A percentile compares a stretch with the other conserved stretches of the same genome.
Conservation (phyloP, 2,113 vertebrate species). For the Urocynchramus pylzowi region DNA sequence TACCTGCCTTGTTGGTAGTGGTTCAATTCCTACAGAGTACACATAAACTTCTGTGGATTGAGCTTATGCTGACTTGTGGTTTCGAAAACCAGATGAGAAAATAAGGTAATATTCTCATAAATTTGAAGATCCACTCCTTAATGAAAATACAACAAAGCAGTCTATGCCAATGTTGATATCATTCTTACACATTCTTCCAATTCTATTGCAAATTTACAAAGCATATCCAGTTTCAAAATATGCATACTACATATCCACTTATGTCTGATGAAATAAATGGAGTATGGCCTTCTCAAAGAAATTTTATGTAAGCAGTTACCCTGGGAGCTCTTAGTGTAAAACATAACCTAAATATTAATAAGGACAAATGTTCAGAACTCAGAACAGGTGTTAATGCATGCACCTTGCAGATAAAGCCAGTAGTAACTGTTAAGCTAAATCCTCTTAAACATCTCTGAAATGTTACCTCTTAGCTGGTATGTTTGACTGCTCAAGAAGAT, state of each 20-base stretch:
- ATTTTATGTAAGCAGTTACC: background rate
- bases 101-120: background rate
- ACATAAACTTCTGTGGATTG: background rate
- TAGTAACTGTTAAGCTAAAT: background rate
- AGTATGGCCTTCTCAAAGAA: background rate
- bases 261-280: background rate
- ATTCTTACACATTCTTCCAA: background rate
- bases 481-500: background rate
- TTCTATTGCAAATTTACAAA: background rate
- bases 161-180: background rate
- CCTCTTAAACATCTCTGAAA: background rate
- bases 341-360: constrained; percentile 5
- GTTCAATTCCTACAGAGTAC: background rate
- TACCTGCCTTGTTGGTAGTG: background rate
- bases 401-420: background rate
- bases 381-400: background rate
- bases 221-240: background rate
- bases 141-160: background rate
- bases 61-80: background rate
- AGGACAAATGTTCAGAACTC: background rate
- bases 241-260: background rate
- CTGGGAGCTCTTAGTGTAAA: background rate
- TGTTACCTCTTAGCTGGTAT: background rate
- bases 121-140: background rate
- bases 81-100: background rate